phyloP scores from a whole-genome alignment of 2,888 invertebrate species.

The Ecliptopera silaceata region DNA sequence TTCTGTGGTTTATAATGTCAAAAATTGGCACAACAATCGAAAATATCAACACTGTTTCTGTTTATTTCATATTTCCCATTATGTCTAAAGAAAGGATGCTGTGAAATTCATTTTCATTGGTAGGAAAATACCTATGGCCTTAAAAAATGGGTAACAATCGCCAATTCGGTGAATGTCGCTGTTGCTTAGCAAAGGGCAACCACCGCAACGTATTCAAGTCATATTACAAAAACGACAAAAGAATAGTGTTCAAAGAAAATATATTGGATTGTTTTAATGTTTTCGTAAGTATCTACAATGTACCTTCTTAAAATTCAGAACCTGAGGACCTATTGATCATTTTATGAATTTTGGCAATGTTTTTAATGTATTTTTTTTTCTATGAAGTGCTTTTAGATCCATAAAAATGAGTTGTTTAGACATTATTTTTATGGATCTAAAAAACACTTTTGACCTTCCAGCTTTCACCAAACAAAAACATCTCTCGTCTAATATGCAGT shows the following conservation, averaged over 20 bases:
- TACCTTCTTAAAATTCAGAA: not conserved
- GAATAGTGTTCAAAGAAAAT: conserved; percentile 43
- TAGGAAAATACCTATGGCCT: too few species aligned
- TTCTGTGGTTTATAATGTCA: too few species aligned
- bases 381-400: too few species aligned
- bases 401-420: too few species aligned
- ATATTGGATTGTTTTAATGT: conserved; percentile 48
- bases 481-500: conserved; percentile 40
- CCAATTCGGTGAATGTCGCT: conserved; percentile 45
- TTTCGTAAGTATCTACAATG: conserved; percentile 42
- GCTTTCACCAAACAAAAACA: conserved; percentile 33
- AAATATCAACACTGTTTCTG: too few species aligned
- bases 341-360: too few species aligned
- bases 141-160: conserved; percentile 13
- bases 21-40: too few species aligned
- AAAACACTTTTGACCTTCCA: conserved; percentile 17
- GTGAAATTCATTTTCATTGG: too few species aligned
- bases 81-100: too few species aligned
- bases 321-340: not conserved
- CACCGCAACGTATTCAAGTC: conserved; percentile 42
- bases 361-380: too few species aligned
- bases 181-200: conserved; percentile 42
- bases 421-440: too few species aligned
- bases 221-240: conserved; percentile 37
- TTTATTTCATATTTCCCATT: too few species aligned